Base-by-base conservation (phyloP, 2,797 vertebrate genomes). In the Pseudomugil tenellus region DNA sequence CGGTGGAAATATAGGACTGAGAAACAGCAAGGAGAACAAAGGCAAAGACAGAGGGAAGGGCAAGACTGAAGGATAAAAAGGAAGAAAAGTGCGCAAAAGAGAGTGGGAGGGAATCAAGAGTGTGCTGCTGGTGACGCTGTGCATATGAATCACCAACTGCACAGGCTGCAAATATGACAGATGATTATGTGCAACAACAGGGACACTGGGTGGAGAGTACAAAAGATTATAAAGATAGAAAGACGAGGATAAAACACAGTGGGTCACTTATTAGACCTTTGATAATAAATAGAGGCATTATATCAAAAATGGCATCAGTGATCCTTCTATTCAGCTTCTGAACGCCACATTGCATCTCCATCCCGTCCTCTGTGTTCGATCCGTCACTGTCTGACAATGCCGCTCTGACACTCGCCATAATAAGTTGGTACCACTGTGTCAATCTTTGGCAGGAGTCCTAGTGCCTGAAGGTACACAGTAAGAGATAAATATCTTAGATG, bases 401-500 rank as follows among this genome's bases (percentile, higher is more conserved):
- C n/a, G 81, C 73, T 53, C 81, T 55, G 76, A 77, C 74, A 79
- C 66, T 8, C 37, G 63, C 74, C 70, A 71, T 72, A 81, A 87
- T 81, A 81, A 81, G 77, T 78, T 58, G 70, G 64, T 63, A 62
- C 57, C 74, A 54, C 60, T 26, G 72, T 80, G 83, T 89, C 81
- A 79, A 54, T 76, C 78, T 76, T 48, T 77, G 77, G 84, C 81
- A 86, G 81, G 79, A 79, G 84, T 85, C 73, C 74, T 64, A 14
- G 49, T 53, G 69, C 80, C 71, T 34, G 37, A 63, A 72, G 67
- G 74, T 80, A 72, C 78, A 77, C 70, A 61, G 71, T 72, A 69
- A 67, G 66, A 75, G 67, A 80, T 76, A 83, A 79, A 88, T 79
- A 87, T 81, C 72, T 76, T 65, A 74, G 78, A 89, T 78, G 75